Evolutionary conservation across 2,113 vertebrate species (phyloP), one percentile per base, ranked within the genome.

Genomic region (Dasyornis broadbenti): DNA sequence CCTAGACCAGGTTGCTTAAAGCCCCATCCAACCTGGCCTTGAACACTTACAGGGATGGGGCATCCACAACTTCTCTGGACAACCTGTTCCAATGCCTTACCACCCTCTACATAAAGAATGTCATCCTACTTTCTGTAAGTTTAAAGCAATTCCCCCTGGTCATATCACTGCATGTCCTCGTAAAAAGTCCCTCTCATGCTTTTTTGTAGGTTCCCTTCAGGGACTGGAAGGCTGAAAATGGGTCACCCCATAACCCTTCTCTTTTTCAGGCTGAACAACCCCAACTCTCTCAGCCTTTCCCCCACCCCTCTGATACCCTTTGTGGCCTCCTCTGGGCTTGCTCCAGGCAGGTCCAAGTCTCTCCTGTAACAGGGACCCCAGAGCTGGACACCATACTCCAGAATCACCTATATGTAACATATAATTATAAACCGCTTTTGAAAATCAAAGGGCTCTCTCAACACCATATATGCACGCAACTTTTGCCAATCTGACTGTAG

Each of bases 401-500:
- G 20, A 52, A 68, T n/a, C 16, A 26, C 8, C 71, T 21, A 2
- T 2, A 59, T 1, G 4, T 14, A 56, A 31, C 10, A 6, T 3
- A 26, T 50, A 16, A 70, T 15, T 49, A 50, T 4, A 76, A 84
- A 35, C 7, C 0, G 2, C 28, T 45, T 47, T 3, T 24, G 44
- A 63, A 40, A 86, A 65, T 5, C 12, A 31, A 86, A 68, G 27
- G 1, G 30, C 24, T 40, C 26, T 47, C 49, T 52, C 30, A 54
- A 5, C 0, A 0, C 23, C 16, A 6, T 0, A 1, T 4, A 22
- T 0, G 0, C 19, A 33, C 8, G 23, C 30, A 65, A 10, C 4
- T 28, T 35, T 26, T n/a, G 7, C 13, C 45, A 80, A 18, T 13
- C 9, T 24, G 24, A 10, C 13, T 1, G 0, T 0, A 40, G 16